Conservation (phyloP, 2,797 vertebrate species). For the Naso thynnoides region DNA sequence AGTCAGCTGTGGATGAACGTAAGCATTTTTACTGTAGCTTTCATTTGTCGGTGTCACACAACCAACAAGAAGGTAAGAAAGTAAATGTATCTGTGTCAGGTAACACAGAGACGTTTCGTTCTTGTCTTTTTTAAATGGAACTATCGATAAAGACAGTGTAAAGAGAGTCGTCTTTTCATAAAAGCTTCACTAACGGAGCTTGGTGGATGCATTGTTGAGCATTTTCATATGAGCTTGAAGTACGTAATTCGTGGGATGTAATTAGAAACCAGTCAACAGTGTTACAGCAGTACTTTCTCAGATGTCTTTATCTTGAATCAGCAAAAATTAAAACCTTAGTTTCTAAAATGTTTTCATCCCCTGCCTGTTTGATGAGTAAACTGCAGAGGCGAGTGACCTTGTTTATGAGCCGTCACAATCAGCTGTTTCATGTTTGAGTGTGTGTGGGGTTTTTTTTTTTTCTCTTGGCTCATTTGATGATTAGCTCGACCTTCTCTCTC, state of each 20-base stretch:
- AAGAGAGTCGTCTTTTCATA: background rate
- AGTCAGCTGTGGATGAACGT: background rate
- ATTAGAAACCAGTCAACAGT: background rate
- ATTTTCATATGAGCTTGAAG: no score
- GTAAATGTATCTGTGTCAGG: no score
- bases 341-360: background rate
- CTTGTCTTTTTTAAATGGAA: background rate
- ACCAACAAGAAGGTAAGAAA: no score
- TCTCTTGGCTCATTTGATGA: no score
- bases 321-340: no score
- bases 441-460: no score
- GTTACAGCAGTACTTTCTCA: background rate
- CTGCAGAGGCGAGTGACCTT: background rate
- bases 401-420: background rate
- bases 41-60: background rate
- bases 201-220: no score
- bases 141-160: background rate
- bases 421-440: background rate
- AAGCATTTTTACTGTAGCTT: background rate
- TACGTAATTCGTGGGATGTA: background rate
- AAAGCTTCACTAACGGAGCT: background rate
- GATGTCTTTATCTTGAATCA: background rate
- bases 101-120: no score
- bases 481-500: background rate
- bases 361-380: no score